A percentile compares a stretch with the other conserved stretches of the same genome.
These are phyloP conservation scores for Agrotis ipsilon DNA, from an alignment of 2,888 invertebrate genomes.

Conservation along the genomic window DNA sequence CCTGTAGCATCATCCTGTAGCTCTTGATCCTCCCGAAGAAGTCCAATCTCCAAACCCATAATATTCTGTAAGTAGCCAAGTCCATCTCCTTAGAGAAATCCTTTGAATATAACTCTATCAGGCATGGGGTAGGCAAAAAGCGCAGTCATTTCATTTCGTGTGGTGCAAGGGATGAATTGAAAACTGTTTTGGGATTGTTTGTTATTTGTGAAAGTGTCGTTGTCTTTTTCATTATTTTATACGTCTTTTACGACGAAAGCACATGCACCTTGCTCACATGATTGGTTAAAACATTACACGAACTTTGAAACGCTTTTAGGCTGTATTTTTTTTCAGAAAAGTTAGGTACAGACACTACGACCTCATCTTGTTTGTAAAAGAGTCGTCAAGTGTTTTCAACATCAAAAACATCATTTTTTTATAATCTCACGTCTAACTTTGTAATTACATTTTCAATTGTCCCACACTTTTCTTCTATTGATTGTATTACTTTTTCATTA, in stretches of 20 bases:
- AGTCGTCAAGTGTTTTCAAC: too few species aligned
- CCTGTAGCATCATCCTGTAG: constrained; percentile 31
- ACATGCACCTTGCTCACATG: not conserved
- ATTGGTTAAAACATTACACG: not conserved
- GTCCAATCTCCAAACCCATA: constrained; percentile 56
- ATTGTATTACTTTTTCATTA: not conserved
- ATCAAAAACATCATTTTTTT: too few species aligned
- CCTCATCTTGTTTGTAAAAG: too few species aligned
- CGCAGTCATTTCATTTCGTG: constrained; percentile 65
- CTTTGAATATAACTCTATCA: constrained; percentile 78
- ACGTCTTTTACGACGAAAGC: not conserved
- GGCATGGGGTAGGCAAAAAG: constrained; percentile 69
- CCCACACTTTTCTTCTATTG: not conserved
- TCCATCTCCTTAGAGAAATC: constrained; percentile 66
- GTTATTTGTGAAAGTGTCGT: not conserved
- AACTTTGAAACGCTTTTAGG: too few species aligned
- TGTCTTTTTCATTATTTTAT: not conserved
- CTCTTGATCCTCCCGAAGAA: constrained; percentile 28
- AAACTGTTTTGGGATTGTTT: not conserved
- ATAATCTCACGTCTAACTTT: too few species aligned
- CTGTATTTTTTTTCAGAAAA: too few species aligned
- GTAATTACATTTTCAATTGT: too few species aligned
- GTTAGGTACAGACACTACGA: too few species aligned
- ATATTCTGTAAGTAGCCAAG: constrained; percentile 46
- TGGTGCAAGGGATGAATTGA: constrained; percentile 57